Evolutionary conservation across 2,113 vertebrate genomes (phyloP).

Genomic region (Scartelaos histophorus): DNA sequence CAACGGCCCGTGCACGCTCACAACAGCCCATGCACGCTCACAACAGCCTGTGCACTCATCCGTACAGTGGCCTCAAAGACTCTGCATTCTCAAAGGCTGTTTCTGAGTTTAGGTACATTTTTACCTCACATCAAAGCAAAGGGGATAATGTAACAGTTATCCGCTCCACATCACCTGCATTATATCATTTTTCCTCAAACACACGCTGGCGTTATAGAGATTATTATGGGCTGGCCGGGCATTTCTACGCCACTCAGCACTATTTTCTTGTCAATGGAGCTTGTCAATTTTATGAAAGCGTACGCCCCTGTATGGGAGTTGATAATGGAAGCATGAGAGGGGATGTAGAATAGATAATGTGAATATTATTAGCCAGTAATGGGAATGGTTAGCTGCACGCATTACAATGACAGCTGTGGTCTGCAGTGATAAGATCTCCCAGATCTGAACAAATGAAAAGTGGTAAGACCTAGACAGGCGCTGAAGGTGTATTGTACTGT

Average conservation of each 20-base stretch:
- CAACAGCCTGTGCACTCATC: background rate
- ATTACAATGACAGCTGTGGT: no score
- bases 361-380: background rate
- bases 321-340: background rate
- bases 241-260: slow-evolving; percentile 25
- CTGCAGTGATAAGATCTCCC: no score
- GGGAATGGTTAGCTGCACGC: background rate
- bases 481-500: no score
- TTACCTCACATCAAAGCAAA: slow-evolving; percentile 19
- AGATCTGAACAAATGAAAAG: no score
- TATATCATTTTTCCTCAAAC: slow-evolving; percentile 18
- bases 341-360: background rate
- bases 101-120: slow-evolving; percentile 14
- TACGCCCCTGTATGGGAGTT: background rate
- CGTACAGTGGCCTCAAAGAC: background rate
- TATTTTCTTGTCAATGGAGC: slow-evolving; percentile 22
- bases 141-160: slow-evolving; percentile 24
- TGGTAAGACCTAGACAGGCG: no score
- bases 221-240: slow-evolving; percentile 27
- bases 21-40: background rate
- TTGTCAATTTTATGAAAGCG: background rate
- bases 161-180: slow-evolving; percentile 37
- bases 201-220: slow-evolving; percentile 24
- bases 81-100: slow-evolving; percentile 2
- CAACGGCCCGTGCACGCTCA: background rate